A percentile compares a stretch with the other conserved stretches of the same genome.
Evolutionary conservation across 2,888 invertebrate species (phyloP).

Genomic region (Pecten maximus): DNA sequence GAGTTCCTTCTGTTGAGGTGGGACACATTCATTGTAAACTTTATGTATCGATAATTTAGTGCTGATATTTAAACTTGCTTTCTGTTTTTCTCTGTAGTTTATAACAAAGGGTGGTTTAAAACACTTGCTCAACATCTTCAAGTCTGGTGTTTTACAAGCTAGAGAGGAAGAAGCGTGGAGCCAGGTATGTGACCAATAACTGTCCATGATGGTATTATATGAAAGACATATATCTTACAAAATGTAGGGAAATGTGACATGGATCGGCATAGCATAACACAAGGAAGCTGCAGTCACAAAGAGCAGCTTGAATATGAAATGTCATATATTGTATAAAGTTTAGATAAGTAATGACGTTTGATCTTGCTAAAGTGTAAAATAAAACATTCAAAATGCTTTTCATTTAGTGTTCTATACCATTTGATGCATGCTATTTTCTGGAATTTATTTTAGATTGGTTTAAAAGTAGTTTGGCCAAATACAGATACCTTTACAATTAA

Average conservation of each 20-base stretch:
- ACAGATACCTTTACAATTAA: background rate
- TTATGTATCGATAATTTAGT: too few relatives aligned
- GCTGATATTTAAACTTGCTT: background rate
- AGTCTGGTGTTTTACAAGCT: conserved; percentile 91
- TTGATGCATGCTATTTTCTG: too few relatives aligned
- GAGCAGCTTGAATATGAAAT: background rate
- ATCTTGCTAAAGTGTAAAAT: too few relatives aligned
- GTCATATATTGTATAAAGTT: background rate
- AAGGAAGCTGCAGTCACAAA: background rate
- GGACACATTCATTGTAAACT: too few relatives aligned
- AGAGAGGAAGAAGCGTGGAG: conserved; percentile 88
- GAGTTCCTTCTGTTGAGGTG: too few relatives aligned
- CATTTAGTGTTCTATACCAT: background rate
- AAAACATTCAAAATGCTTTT: too few relatives aligned
- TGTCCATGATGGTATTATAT: too few relatives aligned
- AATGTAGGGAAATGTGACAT: too few relatives aligned
- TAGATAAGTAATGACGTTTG: background rate
- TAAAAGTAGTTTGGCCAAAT: too few relatives aligned
- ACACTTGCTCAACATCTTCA: conserved; percentile 95
- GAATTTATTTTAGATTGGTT: too few relatives aligned
- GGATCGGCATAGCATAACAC: background rate
- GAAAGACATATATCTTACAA: too few relatives aligned
- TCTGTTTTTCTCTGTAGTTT: conserved; percentile 84
- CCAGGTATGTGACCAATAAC: conserved; percentile 76
- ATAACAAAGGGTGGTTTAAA: conserved; percentile 93